These are phyloP conservation scores for Branchellion lobata DNA, from an alignment of 2,888 invertebrate genomes.

Conservation along the genomic window DNA sequence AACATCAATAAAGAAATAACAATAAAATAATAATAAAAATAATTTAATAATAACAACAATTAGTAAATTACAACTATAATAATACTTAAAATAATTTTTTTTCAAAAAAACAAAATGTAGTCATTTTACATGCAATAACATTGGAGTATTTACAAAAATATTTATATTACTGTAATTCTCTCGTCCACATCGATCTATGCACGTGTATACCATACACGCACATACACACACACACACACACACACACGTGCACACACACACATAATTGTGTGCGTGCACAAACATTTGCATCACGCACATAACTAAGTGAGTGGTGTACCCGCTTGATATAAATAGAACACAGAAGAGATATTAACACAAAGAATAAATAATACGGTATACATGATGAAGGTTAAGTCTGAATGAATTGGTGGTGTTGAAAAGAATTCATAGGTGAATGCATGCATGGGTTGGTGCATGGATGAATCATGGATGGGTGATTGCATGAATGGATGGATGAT, in stretches of 20 bases:
- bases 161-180: background rate
- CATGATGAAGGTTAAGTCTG: background rate
- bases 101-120: slow-evolving; percentile 3
- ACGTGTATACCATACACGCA: background rate
- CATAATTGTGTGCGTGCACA: too few species aligned
- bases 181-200: background rate
- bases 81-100: background rate
- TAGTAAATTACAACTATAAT: too few species aligned
- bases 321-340: slow-evolving; percentile 16
- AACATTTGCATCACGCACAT: background rate
- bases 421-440: too few species aligned
- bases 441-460: background rate
- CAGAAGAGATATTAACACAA: slow-evolving; percentile 15
- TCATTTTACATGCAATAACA: background rate
- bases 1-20: background rate
- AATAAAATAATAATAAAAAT: background rate
- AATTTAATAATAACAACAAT: too few species aligned
- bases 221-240: background rate
- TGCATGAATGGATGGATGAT: too few species aligned
- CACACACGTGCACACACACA: background rate
- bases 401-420: too few species aligned
- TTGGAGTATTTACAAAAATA: background rate
- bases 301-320: background rate
- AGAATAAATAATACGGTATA: slow-evolving; percentile 1
- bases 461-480: background rate